phyloP scores from a whole-genome alignment of 2,888 invertebrate species.

The Rhogogaster chlorosoma region DNA sequence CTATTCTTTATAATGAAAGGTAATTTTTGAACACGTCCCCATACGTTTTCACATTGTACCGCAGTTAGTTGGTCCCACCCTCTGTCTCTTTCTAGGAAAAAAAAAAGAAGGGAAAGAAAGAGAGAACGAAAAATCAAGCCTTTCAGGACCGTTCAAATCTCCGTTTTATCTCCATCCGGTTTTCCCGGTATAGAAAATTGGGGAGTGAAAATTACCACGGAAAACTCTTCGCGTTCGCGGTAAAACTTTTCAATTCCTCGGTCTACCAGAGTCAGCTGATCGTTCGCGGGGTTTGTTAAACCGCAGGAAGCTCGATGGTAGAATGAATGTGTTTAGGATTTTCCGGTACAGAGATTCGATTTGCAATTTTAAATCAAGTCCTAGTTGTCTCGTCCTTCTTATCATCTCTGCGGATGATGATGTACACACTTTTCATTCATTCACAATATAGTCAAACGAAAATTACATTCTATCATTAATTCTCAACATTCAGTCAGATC shows the following conservation, averaged over 20 bases:
- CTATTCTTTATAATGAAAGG: neutral
- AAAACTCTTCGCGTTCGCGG: neutral
- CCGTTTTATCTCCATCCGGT: neutral
- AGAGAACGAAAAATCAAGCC: neutral
- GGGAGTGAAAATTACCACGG: neutral
- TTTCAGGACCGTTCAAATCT: neutral
- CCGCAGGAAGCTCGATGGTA: neutral
- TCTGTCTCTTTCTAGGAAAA: too few relatives aligned
- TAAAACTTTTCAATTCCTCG: slow-evolving; percentile 30
- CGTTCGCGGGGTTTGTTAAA: neutral
- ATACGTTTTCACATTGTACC: neutral
- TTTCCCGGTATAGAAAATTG: neutral
- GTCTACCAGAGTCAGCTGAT: slow-evolving; percentile 28
- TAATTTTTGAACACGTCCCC: neutral
- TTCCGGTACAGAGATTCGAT: neutral
- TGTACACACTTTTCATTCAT: neutral
- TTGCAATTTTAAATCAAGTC: slow-evolving; percentile 1
- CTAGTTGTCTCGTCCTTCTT: neutral
- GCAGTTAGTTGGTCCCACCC: neutral
- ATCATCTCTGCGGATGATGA: neutral
- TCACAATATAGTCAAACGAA: neutral
- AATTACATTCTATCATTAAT: neutral
- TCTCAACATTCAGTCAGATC: neutral
- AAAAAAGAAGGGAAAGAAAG: neutral
- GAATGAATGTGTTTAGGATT: neutral